A percentile compares a stretch with the other conserved stretches of the same genome.
Evolutionary conservation across 1,140 invertebrate species (phyloP).

Genomic region (Sminthurinus signatus): DNA sequence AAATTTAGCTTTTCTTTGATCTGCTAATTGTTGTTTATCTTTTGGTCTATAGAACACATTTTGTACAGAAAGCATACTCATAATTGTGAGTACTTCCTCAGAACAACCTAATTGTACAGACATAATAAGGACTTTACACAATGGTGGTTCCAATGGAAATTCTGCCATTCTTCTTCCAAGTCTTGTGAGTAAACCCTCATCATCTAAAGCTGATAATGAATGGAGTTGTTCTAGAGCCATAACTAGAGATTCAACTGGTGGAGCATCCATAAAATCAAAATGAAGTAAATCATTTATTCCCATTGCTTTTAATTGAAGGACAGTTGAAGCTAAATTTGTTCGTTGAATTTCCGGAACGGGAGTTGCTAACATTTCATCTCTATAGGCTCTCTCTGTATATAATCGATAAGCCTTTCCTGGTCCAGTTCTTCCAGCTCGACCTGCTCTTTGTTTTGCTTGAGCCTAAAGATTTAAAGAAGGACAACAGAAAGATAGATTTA

Average conservation of each 20-base stretch:
- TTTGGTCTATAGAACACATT: slow-evolving; percentile 97
- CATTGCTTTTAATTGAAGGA: slow-evolving; percentile 96
- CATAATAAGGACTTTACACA: slow-evolving; percentile 99
- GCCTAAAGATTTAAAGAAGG: slow-evolving; percentile 52
- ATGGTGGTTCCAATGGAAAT: slow-evolving; percentile 95
- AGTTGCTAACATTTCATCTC: slow-evolving; percentile 97
- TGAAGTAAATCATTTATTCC: slow-evolving; percentile 99
- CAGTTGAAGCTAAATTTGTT: slow-evolving; percentile 94
- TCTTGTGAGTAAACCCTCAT: slow-evolving; percentile 89
- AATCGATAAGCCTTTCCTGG: slow-evolving; percentile 97
- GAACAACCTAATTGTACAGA: slow-evolving; percentile 97
- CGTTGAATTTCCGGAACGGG: slow-evolving; percentile 99
- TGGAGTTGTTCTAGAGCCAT: slow-evolving; percentile 97
- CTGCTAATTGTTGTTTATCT: slow-evolving; percentile 95
- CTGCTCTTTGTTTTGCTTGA: slow-evolving; percentile 94
- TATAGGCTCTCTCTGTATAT: slow-evolving; percentile 95
- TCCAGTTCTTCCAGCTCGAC: slow-evolving; percentile 90
- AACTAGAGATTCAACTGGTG: slow-evolving; percentile 92
- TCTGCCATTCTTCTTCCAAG: slow-evolving; percentile 97
- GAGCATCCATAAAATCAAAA: slow-evolving; percentile 99
- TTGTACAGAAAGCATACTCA: slow-evolving; percentile 98
- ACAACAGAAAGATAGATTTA: background rate
- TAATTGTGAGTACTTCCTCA: slow-evolving; percentile 96
- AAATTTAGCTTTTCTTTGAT: slow-evolving; percentile 99
- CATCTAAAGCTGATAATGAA: slow-evolving; percentile 92